A percentile compares a stretch with the other conserved stretches of the same genome.
Evolutionary conservation across 30 jellyfish, hydroid and myxozoan species (phyloP).

Genomic region (Catostylus mosaicus): DNA sequence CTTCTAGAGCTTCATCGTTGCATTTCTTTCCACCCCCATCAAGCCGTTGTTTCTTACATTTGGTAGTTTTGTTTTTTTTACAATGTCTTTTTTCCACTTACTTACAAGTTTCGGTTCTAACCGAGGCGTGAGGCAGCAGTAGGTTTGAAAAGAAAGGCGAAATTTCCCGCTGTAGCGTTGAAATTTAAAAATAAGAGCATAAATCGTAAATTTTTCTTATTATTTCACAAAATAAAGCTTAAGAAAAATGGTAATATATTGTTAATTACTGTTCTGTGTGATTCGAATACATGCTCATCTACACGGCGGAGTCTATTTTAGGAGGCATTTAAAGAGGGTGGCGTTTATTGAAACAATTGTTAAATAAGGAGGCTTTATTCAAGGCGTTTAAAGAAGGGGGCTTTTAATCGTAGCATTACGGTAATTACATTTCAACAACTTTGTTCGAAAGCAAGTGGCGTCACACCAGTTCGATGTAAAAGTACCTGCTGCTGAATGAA

Average conservation of each 20-base stretch:
- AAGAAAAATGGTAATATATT: neutral
- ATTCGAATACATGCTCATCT: too few species aligned
- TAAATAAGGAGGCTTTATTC: too few species aligned
- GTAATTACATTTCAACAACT: too few species aligned
- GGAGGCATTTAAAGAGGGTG: too few species aligned
- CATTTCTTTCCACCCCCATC: neutral
- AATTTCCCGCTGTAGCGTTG: constrained; percentile 19
- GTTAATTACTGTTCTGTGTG: too few species aligned
- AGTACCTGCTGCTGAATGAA: too few species aligned
- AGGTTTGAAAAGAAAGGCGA: constrained; percentile 4
- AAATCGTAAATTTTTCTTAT: neutral
- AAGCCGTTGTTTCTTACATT: neutral
- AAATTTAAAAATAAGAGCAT: constrained; percentile 9
- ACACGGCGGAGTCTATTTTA: too few species aligned
- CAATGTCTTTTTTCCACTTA: neutral
- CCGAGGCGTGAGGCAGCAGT: constrained; percentile 48
- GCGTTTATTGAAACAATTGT: too few species aligned
- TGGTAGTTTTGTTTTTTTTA: neutral
- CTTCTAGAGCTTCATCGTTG: constrained; percentile 12
- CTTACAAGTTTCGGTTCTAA: neutral
- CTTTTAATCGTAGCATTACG: too few species aligned
- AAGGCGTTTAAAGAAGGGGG: too few species aligned
- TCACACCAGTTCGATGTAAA: too few species aligned
- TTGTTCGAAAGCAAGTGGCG: too few species aligned
- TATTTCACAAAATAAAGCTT: neutral